Percentiles rank a stretch among this genome's conserved stretches.
These are phyloP conservation scores for Agonum fuliginosum DNA, from an alignment of 2,888 invertebrate species.

Conservation along the genomic window DNA sequence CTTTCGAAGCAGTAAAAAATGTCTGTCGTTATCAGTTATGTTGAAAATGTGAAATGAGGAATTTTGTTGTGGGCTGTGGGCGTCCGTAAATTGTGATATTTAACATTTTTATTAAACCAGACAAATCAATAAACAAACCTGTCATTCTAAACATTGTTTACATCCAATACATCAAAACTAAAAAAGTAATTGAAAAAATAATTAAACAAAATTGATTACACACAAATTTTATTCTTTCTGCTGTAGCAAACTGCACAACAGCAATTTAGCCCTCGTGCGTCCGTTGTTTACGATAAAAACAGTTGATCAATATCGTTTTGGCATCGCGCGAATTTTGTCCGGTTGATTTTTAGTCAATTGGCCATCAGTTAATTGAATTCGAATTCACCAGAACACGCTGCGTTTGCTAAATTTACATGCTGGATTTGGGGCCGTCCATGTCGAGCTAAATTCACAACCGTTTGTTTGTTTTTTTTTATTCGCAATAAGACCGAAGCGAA, in stretches of 20 bases:
- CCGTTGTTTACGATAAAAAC: conserved; percentile 35
- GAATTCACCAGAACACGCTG: conserved; percentile 44
- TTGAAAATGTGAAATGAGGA: too few species aligned
- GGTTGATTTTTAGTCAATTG: conserved; percentile 57
- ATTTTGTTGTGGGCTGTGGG: too few species aligned
- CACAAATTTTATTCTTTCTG: background rate
- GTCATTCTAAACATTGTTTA: background rate
- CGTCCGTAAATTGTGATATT: too few species aligned
- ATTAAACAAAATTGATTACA: conserved; percentile 42
- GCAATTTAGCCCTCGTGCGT: background rate
- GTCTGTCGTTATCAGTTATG: too few species aligned
- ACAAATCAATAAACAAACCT: background rate
- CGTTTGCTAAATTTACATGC: conserved; percentile 51
- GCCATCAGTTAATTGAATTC: conserved; percentile 59
- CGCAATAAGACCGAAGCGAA: conserved; percentile 39
- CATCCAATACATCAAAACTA: background rate
- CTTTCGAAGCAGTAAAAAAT: too few species aligned
- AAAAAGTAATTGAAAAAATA: conserved; percentile 1
- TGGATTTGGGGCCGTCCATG: conserved; percentile 39
- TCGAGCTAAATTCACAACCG: conserved; percentile 31
- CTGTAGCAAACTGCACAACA: background rate
- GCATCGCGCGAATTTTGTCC: conserved; percentile 35
- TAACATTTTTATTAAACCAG: background rate
- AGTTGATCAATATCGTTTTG: conserved; percentile 52
- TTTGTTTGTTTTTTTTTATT: conserved; percentile 34